Evolutionary conservation across 2,113 vertebrate genomes (phyloP).

Genomic region (Gallinago jamesoni): DNA sequence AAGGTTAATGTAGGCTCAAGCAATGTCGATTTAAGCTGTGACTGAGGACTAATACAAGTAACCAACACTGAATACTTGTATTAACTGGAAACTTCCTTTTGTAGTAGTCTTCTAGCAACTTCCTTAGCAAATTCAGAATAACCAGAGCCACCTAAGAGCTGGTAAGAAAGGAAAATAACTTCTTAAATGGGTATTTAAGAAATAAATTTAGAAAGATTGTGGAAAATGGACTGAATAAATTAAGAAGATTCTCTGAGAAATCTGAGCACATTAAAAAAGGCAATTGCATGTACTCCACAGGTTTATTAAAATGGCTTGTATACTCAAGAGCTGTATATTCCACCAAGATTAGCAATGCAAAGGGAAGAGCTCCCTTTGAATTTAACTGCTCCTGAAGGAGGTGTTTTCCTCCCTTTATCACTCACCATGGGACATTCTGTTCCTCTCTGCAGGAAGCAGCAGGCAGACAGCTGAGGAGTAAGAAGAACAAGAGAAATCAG

Average conservation of each 20-base stretch:
- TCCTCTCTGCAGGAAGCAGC: not conserved
- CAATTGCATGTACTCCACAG: not conserved
- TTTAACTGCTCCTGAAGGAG: not conserved
- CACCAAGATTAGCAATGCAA: constrained; percentile 3
- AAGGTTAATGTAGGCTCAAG: not conserved
- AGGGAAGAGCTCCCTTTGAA: not conserved
- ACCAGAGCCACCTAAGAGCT: not conserved
- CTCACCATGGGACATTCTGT: not conserved
- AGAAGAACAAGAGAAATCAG: not conserved
- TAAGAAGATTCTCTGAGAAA: not conserved
- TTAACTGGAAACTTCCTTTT: not conserved
- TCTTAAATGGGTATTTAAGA: not conserved
- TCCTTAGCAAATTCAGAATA: not conserved
- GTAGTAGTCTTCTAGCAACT: not conserved
- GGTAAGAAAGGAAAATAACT: not conserved
- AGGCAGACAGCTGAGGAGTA: not conserved
- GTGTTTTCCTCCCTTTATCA: not conserved
- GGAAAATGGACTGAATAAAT: not conserved
- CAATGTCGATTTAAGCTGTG: not conserved
- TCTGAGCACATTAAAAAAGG: not conserved
- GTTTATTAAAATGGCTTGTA: not conserved
- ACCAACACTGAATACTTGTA: not conserved
- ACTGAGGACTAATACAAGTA: not conserved
- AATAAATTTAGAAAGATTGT: not conserved
- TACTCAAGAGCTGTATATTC: not conserved